Evolutionary conservation across 2,888 invertebrate genomes (phyloP), one percentile per base, ranked within the genome.

Genomic region (Oegoconia quadripuncta): DNA sequence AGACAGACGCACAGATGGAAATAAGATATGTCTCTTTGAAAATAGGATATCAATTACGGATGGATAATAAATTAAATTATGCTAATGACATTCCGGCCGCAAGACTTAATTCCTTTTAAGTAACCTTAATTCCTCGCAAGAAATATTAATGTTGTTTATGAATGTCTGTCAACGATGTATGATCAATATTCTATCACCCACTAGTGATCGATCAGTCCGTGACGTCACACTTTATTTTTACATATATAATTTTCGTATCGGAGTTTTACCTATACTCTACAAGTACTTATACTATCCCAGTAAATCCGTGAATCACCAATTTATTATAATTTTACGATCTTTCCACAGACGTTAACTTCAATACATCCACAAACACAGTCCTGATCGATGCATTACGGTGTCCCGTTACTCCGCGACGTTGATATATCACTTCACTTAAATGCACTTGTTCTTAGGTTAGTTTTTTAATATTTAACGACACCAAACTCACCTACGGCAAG

Each of bases 401-500:
- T 55, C 58, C 59, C 61, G 41, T 56, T 59, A 57, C 46, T 48
- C 50, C 44, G 44, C 49, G 62, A 63, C 60, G 34, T 68, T 65
- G 64, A 67, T 54, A 47, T 60, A 68, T 70, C 83, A 83, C 82
- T 82, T 76, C 84, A 84, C 84, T 80, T 64, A 53, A 62, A 61
- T 60, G 50, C 76, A 75, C 75, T 71, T 55, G 54, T 52, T 6
- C 52, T 70, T 71, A 66, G 62, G 69, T 66, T 44, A 58, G 60
- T 49, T 41, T 50, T 48, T 44, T 53, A 59, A 57, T 57, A 56
- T 64, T 13, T 27, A 27, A n/a, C n/a, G 72, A 71, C 75, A 53
- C 61, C 59, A 13, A 67, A 86, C 86, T 87, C 84, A 87, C 87
- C 87, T 82, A 86, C 70, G 70, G 67, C 56, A 81, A 74, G 74